Evolutionary conservation across 2,888 invertebrate species (phyloP).

Genomic region (Thymelicus lineola): DNA sequence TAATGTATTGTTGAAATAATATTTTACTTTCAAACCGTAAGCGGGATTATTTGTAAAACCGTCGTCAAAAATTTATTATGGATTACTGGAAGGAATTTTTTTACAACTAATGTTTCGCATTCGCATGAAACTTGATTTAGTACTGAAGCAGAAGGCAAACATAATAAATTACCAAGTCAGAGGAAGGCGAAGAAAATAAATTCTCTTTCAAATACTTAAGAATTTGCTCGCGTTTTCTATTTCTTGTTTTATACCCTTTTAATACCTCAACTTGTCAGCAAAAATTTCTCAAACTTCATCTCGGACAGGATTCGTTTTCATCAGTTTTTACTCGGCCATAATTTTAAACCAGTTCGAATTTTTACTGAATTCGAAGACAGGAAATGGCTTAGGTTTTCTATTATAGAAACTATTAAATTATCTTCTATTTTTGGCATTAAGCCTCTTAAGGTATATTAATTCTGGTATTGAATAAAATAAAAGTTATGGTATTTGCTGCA

Average conservation of each 20-base stretch:
- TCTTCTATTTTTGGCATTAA: background rate
- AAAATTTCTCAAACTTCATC: conserved; percentile 30
- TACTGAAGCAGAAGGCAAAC: conserved; percentile 47
- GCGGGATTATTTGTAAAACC: conserved; percentile 10
- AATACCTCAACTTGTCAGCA: conserved; percentile 34
- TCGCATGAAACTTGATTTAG: conserved; percentile 43
- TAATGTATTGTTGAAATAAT: background rate
- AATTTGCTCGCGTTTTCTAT: conserved; percentile 35
- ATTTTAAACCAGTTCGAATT: conserved; percentile 1
- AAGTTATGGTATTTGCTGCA: too few species aligned
- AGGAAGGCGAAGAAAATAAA: conserved; percentile 41
- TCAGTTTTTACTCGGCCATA: background rate
- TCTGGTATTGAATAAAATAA: too few species aligned
- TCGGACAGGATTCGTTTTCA: conserved; percentile 12
- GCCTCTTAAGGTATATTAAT: background rate
- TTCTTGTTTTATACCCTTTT: conserved; percentile 37
- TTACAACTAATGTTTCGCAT: conserved; percentile 28
- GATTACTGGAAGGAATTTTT: conserved; percentile 2
- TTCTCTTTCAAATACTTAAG: conserved; percentile 34
- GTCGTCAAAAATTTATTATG: conserved; percentile 13
- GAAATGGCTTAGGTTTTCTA: background rate
- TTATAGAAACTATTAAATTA: background rate
- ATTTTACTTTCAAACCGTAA: conserved; percentile 1
- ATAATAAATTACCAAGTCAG: conserved; percentile 49
- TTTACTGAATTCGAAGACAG: background rate